Evolutionary conservation across 2,888 invertebrate species (phyloP), one percentile per base, ranked within the genome.

Genomic region (Tetranychus truncatus): DNA sequence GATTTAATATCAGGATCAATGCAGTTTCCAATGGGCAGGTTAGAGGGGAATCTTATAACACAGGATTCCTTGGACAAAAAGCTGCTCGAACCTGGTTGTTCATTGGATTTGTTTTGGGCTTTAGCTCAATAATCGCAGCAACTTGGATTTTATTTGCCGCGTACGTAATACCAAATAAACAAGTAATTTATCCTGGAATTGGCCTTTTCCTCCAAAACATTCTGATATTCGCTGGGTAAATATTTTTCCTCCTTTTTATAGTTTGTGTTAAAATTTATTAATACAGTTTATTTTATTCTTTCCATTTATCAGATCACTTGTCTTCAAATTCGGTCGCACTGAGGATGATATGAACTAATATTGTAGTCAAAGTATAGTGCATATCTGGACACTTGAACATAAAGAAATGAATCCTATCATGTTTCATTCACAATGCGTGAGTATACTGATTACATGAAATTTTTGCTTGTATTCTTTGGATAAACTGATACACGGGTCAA

Each of bases 91-190:
- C 92, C 34, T 99, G 96, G 95, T 86, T 99, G 15, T 94, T 99
- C 82, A 85, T 95, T 74, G 99, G 97, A 0, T 97, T 99, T 83
- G 91, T 97, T 1, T 88, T 99, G 81, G 95, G 95, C 24, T 99
- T 99, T 83, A 92, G 94, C 0, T 89, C 95, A 0, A 88, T 99
- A 46, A 95, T 99, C 79, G 95, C 95, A 1, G 89, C 96, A 7
- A 90, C 92, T 80, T 96, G 96, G 95, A 92, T 99, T 77, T 87
- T 99, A 78, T 93, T 96, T 84, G 91, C 91, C 45, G 88, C 90
- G 81, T 95, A 85, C 80, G 84, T 86, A 71, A 83, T 85, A 74
- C 80, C 81, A 74, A 79, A 81, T 81, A 78, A 78, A 78, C n/a
- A 79, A 71, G 76, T 75, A 21, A 34, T 75, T 74, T 73, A 73